Evolutionary conservation across 2,797 vertebrate species (phyloP).

Genomic region (Argyrosomus regius): DNA sequence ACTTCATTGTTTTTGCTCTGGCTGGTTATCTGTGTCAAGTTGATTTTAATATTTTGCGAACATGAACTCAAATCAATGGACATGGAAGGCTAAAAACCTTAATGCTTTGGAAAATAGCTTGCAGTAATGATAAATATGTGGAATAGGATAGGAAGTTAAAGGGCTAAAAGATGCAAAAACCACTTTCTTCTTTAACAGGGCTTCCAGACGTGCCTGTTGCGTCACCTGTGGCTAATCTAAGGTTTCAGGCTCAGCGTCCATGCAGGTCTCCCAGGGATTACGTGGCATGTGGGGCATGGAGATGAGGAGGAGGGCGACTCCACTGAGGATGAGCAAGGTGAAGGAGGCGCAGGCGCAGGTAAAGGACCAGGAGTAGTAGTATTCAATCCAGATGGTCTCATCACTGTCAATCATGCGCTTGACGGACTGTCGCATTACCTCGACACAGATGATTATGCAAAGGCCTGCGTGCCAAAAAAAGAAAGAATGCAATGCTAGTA

Average conservation of each 20-base stretch:
- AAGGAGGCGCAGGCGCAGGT: conserved; percentile 94
- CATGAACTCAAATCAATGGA: conserved; percentile 4
- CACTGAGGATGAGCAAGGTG: conserved; percentile 92
- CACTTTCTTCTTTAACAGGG: neutral
- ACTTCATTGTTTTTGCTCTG: neutral
- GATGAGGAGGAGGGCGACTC: conserved; percentile 91
- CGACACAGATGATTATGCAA: conserved; percentile 95
- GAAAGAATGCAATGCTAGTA: neutral
- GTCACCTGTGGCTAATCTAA: conserved; percentile 75
- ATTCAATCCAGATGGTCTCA: conserved; percentile 94
- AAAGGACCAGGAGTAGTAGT: conserved; percentile 97
- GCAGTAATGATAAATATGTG: conserved; percentile 2
- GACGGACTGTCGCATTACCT: conserved; percentile 97
- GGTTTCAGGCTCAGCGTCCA: conserved; percentile 94
- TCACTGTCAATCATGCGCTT: conserved; percentile 96
- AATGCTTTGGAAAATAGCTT: conserved; percentile 24
- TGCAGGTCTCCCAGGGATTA: conserved; percentile 98
- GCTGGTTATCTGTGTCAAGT: neutral
- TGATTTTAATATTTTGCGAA: conserved; percentile 1
- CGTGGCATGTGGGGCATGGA: conserved; percentile 96
- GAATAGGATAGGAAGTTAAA: conserved; percentile 23
- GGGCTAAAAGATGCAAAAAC: conserved; percentile 26
- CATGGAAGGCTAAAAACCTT: neutral
- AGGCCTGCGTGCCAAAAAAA: conserved; percentile 86
- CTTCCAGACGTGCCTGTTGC: neutral